phyloP scores from a whole-genome alignment of 2,797 vertebrate genomes.

The Halcyon badia region DNA sequence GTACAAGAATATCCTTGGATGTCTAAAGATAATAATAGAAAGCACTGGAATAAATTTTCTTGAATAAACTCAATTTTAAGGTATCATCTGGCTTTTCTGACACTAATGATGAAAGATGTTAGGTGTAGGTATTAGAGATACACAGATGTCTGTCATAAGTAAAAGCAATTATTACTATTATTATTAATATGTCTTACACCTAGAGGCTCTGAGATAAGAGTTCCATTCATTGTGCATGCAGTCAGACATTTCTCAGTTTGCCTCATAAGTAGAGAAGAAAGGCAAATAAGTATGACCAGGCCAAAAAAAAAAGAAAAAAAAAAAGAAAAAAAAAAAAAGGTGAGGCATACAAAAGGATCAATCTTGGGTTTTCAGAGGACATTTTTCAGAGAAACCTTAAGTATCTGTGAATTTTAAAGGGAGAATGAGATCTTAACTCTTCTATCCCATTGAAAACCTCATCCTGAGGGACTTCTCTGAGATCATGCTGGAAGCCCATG shows the following conservation, averaged over 20 bases:
- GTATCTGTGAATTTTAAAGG: conserved; percentile 4
- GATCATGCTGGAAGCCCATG: fast-evolving
- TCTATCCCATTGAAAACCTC: not conserved
- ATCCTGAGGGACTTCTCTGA: not conserved
- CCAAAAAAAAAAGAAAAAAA: not conserved
- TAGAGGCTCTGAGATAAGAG: not conserved
- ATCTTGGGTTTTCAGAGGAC: not conserved
- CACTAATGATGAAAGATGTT: not conserved
- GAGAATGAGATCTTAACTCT: not conserved
- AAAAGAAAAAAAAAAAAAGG: too few relatives aligned
- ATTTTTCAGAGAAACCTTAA: not conserved
- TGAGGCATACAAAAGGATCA: not conserved
- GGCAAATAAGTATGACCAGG: not conserved
- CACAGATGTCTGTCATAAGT: not conserved
- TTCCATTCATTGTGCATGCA: not conserved
- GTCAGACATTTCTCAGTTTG: not conserved
- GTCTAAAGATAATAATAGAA: not conserved
- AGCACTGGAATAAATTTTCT: not conserved
- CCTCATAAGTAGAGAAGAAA: not conserved
- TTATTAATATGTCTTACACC: not conserved
- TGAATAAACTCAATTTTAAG: not conserved
- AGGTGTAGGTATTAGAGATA: not conserved
- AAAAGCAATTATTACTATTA: not conserved
- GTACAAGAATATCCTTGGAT: not conserved
- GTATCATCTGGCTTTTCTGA: not conserved